Conservation (phyloP, 2,888 invertebrate species). For the Drosophila sordidapex region DNA sequence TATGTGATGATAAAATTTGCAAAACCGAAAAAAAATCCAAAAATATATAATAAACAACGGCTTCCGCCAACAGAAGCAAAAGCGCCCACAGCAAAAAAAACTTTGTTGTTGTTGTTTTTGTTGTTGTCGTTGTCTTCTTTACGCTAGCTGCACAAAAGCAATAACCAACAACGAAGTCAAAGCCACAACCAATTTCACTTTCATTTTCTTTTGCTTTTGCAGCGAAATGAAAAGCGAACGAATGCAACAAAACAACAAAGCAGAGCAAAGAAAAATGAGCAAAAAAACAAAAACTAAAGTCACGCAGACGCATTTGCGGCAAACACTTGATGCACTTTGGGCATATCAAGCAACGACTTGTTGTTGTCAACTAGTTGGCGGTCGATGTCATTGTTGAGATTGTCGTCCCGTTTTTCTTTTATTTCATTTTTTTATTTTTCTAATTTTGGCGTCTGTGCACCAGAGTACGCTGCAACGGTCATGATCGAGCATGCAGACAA, state of each 20-base stretch:
- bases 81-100: slow-evolving; percentile 31
- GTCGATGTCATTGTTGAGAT: slow-evolving; percentile 18
- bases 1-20: slow-evolving; percentile 35
- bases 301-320: slow-evolving; percentile 68
- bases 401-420: neutral
- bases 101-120: slow-evolving; percentile 23
- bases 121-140: slow-evolving; percentile 54
- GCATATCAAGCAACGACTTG: slow-evolving; percentile 29
- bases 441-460: neutral
- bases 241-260: slow-evolving; percentile 26
- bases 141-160: slow-evolving; percentile 76
- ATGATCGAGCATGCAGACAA: neutral
- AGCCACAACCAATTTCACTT: slow-evolving; percentile 75
- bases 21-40: slow-evolving; percentile 26
- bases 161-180: slow-evolving; percentile 44
- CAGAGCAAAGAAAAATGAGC: slow-evolving; percentile 2
- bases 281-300: slow-evolving; percentile 51
- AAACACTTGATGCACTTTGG: slow-evolving; percentile 66
- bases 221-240: slow-evolving; percentile 60
- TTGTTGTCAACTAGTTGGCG: slow-evolving; percentile 5
- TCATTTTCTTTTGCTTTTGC: slow-evolving; percentile 76
- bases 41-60: slow-evolving; percentile 66
- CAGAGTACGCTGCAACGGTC: neutral
- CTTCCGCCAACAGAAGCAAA: slow-evolving; percentile 67
- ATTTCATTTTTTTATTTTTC: neutral